Evolutionary conservation across 2,797 vertebrate species (phyloP).

Genomic region (Aplochiton taeniatus): DNA sequence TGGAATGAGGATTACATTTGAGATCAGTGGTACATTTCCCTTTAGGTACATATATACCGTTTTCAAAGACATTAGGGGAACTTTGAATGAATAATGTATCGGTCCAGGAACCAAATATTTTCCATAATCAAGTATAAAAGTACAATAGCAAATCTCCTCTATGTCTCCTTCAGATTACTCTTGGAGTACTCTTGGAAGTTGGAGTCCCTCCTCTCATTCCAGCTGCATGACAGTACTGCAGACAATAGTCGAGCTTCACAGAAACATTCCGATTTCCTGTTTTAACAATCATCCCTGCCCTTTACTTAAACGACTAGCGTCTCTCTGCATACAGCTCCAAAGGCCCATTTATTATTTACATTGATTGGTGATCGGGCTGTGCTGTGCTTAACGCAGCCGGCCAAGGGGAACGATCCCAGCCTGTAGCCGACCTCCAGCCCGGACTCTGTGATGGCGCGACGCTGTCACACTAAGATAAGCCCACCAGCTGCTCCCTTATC

Average conservation of each 20-base stretch:
- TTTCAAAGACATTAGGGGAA: slow-evolving; percentile 39
- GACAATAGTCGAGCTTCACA: no score
- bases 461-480: slow-evolving; percentile 47
- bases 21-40: slow-evolving; percentile 48
- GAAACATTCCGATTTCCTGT: no score
- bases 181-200: slow-evolving; percentile 27
- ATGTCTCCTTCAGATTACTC: slow-evolving; percentile 17
- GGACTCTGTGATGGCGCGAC: slow-evolving; percentile 30
- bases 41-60: slow-evolving; percentile 3
- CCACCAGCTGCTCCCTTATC: slow-evolving; percentile 30
- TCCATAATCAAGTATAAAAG: no score
- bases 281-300: no score
- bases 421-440: slow-evolving; percentile 18
- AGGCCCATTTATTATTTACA: no score
- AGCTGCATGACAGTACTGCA: no score
- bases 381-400: no score
- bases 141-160: slow-evolving; percentile 37
- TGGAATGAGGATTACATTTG: slow-evolving; percentile 27
- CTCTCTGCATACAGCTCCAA: no score
- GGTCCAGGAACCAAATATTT: slow-evolving; percentile 41
- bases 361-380: no score
- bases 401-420: not conserved
- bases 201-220: no score
- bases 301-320: no score
- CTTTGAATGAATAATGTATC: slow-evolving; percentile 60